phyloP scores from a whole-genome alignment of 1,140 invertebrate genomes.

The Eciton burchellii region DNA sequence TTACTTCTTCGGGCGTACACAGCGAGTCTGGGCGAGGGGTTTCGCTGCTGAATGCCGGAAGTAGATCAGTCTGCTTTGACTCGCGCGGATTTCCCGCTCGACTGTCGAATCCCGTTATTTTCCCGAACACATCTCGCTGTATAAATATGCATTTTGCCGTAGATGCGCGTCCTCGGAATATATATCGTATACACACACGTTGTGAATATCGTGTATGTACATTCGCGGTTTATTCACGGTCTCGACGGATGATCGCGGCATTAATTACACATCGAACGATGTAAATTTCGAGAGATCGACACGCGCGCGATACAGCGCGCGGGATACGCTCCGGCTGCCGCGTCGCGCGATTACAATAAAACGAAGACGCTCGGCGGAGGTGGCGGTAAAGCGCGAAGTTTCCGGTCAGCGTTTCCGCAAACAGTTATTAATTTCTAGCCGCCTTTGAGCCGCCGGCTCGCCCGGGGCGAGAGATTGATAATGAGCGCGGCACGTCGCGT shows the following conservation, averaged over 20 bases:
- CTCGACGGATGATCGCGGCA: not conserved
- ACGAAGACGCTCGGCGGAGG: constrained; percentile 37
- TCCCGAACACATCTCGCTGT: too few species aligned
- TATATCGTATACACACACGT: too few species aligned
- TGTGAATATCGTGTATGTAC: too few species aligned
- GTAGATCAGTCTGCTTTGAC: too few species aligned
- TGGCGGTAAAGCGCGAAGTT: constrained; percentile 39
- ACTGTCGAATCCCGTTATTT: too few species aligned
- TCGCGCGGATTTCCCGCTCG: too few species aligned
- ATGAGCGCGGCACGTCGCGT: constrained; percentile 64
- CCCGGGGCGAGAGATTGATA: constrained; percentile 69
- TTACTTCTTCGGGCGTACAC: too few species aligned
- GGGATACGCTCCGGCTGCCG: constrained; percentile 17
- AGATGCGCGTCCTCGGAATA: too few species aligned
- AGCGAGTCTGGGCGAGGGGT: too few species aligned
- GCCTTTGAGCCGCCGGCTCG: constrained; percentile 58
- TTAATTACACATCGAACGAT: constrained; percentile 7
- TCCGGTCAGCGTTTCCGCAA: constrained; percentile 70
- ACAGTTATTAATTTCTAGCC: constrained; percentile 74
- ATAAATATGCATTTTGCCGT: too few species aligned
- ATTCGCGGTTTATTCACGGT: too few species aligned
- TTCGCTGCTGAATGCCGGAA: too few species aligned
- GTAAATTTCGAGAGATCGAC: constrained; percentile 12
- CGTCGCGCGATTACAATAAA: constrained; percentile 70
- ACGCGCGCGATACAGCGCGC: not conserved